These are phyloP conservation scores for Grapholita molesta DNA, from an alignment of 1,140 invertebrate species.

Conservation along the genomic window DNA sequence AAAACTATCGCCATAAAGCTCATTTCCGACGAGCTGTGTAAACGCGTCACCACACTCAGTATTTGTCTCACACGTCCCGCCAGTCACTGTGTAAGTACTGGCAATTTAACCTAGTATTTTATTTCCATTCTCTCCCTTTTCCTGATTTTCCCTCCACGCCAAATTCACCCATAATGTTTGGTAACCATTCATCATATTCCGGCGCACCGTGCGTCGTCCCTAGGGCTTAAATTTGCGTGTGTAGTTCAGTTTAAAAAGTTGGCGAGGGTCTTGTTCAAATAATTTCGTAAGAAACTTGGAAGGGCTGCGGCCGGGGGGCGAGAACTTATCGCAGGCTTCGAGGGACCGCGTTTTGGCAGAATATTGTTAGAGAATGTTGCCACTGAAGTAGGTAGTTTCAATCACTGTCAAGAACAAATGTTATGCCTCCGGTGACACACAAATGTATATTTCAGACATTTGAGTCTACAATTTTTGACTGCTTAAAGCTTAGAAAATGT, in stretches of 20 bases:
- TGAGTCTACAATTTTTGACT: too few relatives aligned
- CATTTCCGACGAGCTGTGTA: neutral
- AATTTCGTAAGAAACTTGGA: slow-evolving; percentile 66
- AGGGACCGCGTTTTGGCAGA: slow-evolving; percentile 17
- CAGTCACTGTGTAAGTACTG: slow-evolving; percentile 61
- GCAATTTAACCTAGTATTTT: slow-evolving; percentile 63
- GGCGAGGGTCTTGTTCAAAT: slow-evolving; percentile 57
- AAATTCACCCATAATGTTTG: slow-evolving; percentile 36
- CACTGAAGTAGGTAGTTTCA: neutral
- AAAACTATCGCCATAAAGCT: slow-evolving; percentile 33
- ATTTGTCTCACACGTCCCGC: slow-evolving; percentile 54
- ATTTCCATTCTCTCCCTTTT: slow-evolving; percentile 43
- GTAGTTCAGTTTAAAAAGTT: slow-evolving; percentile 31
- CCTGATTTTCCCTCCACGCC: slow-evolving; percentile 22
- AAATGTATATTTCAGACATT: neutral
- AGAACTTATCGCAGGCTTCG: slow-evolving; percentile 52
- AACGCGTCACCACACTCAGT: slow-evolving; percentile 48
- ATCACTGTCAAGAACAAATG: neutral
- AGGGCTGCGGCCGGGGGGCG: slow-evolving; percentile 59
- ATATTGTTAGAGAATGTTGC: neutral
- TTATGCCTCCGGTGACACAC: neutral
- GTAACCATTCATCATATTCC: slow-evolving; percentile 28
- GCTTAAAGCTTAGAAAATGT: too few relatives aligned
- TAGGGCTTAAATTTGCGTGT: slow-evolving; percentile 47
- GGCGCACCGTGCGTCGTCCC: slow-evolving; percentile 20